Conservation (phyloP, 1,140 invertebrate genomes). For the Mycetomoellerius zeteki region DNA sequence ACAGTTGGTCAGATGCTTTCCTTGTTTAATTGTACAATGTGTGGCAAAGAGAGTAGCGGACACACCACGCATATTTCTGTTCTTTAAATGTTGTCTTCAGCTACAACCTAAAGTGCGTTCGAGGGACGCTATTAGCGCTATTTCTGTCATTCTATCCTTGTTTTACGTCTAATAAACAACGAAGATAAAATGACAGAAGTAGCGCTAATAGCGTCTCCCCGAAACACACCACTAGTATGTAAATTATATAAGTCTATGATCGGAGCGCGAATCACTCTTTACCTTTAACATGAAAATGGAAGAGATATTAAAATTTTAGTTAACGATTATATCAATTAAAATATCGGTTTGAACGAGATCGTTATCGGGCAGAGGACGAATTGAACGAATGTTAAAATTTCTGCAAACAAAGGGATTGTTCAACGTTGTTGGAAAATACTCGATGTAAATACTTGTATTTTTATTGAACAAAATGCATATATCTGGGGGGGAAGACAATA, state of each 20-base stretch:
- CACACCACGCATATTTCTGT: too few relatives aligned
- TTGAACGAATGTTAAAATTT: neutral
- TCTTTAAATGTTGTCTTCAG: too few relatives aligned
- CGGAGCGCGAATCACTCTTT: neutral
- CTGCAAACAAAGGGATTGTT: neutral
- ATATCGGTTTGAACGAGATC: neutral
- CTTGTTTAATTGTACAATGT: too few relatives aligned
- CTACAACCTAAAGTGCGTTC: too few relatives aligned
- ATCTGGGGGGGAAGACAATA: slow-evolving; percentile 24
- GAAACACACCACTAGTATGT: too few relatives aligned
- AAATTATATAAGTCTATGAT: neutral
- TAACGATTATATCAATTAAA: neutral
- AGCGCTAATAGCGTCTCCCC: too few relatives aligned
- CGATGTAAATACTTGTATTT: slow-evolving; percentile 38
- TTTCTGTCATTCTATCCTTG: too few relatives aligned
- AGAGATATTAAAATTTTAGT: neutral
- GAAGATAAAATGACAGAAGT: too few relatives aligned
- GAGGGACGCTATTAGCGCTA: too few relatives aligned
- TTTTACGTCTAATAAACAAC: too few relatives aligned
- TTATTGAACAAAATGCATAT: slow-evolving; percentile 25
- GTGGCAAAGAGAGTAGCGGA: too few relatives aligned
- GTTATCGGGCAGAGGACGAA: neutral
- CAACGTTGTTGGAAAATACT: slow-evolving; percentile 26
- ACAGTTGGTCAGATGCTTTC: too few relatives aligned
- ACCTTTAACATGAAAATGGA: neutral